Percentiles rank a stretch among this genome's conserved stretches.
Evolutionary conservation across 2,888 invertebrate genomes (phyloP).

Genomic region (Piscicola geometra): DNA sequence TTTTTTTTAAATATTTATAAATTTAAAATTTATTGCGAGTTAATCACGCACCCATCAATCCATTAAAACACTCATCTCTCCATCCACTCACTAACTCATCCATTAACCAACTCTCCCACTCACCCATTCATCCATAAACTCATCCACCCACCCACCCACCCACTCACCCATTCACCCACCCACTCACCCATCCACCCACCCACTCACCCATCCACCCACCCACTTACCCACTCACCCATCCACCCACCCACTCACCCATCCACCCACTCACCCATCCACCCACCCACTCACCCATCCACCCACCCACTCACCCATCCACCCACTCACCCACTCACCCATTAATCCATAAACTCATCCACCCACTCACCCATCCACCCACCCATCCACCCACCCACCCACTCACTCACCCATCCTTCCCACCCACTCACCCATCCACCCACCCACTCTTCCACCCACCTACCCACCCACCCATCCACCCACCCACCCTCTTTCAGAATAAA

Average conservation of each 20-base stretch:
- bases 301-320: background rate
- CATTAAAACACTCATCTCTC: too few relatives aligned
- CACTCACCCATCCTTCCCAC: background rate
- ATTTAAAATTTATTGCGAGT: too few relatives aligned
- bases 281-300: too few relatives aligned
- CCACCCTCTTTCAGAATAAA: slow-evolving; percentile 37
- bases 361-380: background rate
- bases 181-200: background rate
- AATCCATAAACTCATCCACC: background rate
- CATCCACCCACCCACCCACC: too few relatives aligned
- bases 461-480: too few relatives aligned
- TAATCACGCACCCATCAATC: too few relatives aligned
- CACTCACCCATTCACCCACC: too few relatives aligned
- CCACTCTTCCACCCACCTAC: background rate
- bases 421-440: background rate
- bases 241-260: background rate
- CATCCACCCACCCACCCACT: background rate
- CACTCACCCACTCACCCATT: background rate
- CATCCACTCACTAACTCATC: background rate
- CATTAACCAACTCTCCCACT: too few relatives aligned
- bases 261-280: too few relatives aligned
- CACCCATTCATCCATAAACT: too few relatives aligned
- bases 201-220: background rate
- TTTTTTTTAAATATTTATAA: too few relatives aligned
- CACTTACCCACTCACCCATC: background rate